Base-by-base conservation (phyloP, 2,888 invertebrate genomes). In the Criorhina ranunculi region DNA sequence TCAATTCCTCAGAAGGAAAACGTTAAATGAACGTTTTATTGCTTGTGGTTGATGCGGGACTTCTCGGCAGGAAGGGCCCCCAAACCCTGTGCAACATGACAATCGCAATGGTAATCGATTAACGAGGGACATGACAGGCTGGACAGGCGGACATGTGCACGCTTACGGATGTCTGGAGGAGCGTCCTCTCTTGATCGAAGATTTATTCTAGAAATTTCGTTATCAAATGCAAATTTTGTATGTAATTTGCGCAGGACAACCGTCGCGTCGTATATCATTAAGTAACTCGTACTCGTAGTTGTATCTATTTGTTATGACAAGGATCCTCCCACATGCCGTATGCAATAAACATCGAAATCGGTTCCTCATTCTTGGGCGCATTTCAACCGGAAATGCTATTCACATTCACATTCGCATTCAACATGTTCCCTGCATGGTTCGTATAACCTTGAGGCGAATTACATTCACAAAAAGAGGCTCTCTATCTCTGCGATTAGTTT, bases 401-500 rank as follows among this genome's bases (percentile, higher is more conserved):
- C 35, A 19, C 51, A 33, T 15, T 11, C 8, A 46, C 12, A 49
- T 57, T 75, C n/a, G 51, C 59, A 57, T 9, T 46, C 51, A n/a
- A 44, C 72, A 59, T 70, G 46, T 64, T 59, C 55, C 5, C 49
- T 11, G 69, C 60, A 31, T 70, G n/a, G 66, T 60, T 60, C 60
- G 35, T 80, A 40, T 55, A 55, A 60, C 75, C 80, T 75, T 69
- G 60, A 55, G 80, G 75, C 66, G 40, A 69, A 75, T 69, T 62
- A 49, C 53, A 62, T 75, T 37, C 40, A 12, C 59, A 49, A 33
- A 80, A 53, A 59, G 53, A 37, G n/a, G n/a, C n/a, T n/a, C 53
- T 80, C 59, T 60, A 69, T 75, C 60, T 75, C 60, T 75, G 40
- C 53, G 80, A 80, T 75, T 75, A 67, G 75, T 62, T 67, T 80